Evolutionary conservation across 2,113 vertebrate genomes (phyloP).

Genomic region (Eidolon helvum): DNA sequence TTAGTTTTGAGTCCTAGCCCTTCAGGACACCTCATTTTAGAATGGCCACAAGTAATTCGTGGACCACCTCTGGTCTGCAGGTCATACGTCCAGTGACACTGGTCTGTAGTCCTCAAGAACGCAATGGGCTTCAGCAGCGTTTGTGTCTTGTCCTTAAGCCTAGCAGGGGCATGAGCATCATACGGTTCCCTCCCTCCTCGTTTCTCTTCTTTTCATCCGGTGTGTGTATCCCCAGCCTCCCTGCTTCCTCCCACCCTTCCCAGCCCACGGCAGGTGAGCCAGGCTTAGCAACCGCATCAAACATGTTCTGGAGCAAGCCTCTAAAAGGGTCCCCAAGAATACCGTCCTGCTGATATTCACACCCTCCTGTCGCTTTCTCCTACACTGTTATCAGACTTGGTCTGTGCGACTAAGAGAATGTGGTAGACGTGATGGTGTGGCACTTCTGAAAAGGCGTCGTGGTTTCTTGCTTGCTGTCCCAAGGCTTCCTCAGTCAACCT

Average conservation of each 20-base stretch:
- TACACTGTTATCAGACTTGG: not conserved
- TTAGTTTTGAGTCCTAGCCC: not conserved
- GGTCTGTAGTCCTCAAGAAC: too few species aligned
- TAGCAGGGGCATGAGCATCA: not conserved
- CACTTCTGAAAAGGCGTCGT: not conserved
- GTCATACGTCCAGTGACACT: fast-evolving
- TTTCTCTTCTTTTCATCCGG: not conserved
- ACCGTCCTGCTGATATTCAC: not conserved
- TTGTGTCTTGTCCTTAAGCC: not conserved
- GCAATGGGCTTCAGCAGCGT: not conserved
- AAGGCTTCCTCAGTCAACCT: not conserved
- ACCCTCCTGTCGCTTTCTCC: not conserved
- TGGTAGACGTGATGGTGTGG: not conserved
- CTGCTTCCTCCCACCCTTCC: not conserved
- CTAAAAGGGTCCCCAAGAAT: not conserved
- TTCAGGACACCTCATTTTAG: not conserved
- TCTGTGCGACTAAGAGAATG: not conserved
- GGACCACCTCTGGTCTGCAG: fast-evolving
- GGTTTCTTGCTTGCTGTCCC: not conserved
- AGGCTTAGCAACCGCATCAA: not conserved
- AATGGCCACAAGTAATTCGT: not conserved
- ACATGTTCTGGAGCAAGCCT: not conserved
- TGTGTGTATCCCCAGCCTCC: fast-evolving
- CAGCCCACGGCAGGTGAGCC: too few species aligned
- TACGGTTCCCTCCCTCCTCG: not conserved